A percentile compares a stretch with the other conserved stretches of the same genome.
These are phyloP conservation scores for Notolepis coatsorum DNA, from an alignment of 2,797 vertebrate genomes.

Conservation along the genomic window DNA sequence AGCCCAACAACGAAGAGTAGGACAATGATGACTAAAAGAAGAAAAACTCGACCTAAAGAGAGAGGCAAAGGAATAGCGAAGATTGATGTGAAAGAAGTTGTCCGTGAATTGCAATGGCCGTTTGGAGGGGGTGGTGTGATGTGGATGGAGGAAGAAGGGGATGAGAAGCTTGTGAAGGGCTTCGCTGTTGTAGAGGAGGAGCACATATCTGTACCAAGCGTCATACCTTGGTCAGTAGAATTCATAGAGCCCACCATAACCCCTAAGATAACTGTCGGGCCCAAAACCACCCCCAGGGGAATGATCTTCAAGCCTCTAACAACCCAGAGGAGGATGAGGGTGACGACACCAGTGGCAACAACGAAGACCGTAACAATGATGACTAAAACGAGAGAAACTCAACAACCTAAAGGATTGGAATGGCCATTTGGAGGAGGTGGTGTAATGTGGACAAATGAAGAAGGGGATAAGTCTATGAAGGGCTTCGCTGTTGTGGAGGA, in stretches of 20 bases:
- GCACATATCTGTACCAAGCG: too few species aligned
- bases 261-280: too few species aligned
- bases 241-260: too few species aligned
- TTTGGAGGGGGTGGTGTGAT: constrained; percentile 25
- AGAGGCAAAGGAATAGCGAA: neutral
- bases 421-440: constrained; percentile 32
- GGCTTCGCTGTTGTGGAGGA: constrained; percentile 46
- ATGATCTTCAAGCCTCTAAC: constrained; percentile 7
- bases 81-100: neutral
- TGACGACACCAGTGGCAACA: neutral
- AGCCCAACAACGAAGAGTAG: neutral
- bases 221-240: constrained; percentile 58
- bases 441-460: constrained; percentile 33
- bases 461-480: constrained; percentile 25
- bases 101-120: constrained; percentile 2
- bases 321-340: neutral
- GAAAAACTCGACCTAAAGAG: neutral
- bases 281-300: neutral
- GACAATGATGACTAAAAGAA: neutral
- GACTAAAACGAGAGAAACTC: neutral
- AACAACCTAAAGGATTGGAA: neutral
- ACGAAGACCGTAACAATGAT: neutral
- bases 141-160: constrained; percentile 35
- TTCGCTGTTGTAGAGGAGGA: constrained; percentile 40
- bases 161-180: constrained; percentile 35